Evolutionary conservation across 2,888 invertebrate genomes (phyloP), one percentile per base, ranked within the genome.

Genomic region (Pristionchus japonicus): DNA sequence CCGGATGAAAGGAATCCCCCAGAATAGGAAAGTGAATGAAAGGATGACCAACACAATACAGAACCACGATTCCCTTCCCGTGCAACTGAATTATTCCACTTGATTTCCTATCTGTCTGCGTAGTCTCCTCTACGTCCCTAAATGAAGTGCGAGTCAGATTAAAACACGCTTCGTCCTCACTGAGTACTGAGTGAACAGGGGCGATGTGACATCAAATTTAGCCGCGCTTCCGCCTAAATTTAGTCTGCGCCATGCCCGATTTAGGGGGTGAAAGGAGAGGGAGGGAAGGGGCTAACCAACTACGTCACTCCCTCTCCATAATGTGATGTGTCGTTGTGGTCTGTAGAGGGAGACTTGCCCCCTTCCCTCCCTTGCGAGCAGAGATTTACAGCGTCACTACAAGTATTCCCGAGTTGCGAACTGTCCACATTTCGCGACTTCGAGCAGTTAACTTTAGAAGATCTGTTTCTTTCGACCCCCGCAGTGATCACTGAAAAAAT

Each of bases 311-410:
- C 34, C 77, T 43, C 34, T 31, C 77, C n/a, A 77, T 77, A 77
- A 77, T 43, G 77, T 77, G 77, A 77, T 77, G 77, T 74, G 70
- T 74, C 70, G 70, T 77, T n/a, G 77, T 77, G 77, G 77, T n/a
- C 27, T 40, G 77, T 47, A 74, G 74, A 74, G 74, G 40, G 74
- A 17, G 31, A n/a, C 57, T n/a, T n/a, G 3, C 40, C 77, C 13
- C 27, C 43, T 47, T 7, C 77, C 77, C 77, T 27, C 67, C 34
- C 67, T 67, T n/a, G 23, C 23, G 9, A 3, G 52, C 52, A 20
- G 52, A 52, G 52, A 52, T 52, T 52, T 17, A 47, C 52, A 15
- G 13, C 23, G 52, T 52, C 52, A n/a, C 2, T 57, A 57, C 57
- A 57, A 23, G 57, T n/a, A n/a, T n/a, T n/a, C n/a, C n/a, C n/a